Evolutionary conservation across 23 tunicate genomes (phyloP).

Genomic region (Trididemnum nubilum): DNA sequence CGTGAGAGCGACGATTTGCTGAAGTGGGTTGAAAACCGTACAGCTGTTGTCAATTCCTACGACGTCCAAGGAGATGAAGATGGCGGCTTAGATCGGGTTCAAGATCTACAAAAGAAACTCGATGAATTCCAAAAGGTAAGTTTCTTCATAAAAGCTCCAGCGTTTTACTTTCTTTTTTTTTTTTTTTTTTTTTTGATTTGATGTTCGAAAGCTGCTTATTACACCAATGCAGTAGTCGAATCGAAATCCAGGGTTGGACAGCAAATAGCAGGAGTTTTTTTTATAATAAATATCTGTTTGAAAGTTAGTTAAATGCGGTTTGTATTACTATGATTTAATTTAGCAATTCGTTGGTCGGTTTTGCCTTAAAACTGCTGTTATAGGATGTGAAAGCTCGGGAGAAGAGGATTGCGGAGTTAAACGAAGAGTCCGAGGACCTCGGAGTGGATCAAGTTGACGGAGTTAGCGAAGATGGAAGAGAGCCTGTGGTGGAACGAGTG

Average conservation of each 20-base stretch:
- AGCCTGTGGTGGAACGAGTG: background rate
- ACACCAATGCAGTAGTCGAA: too few relatives aligned
- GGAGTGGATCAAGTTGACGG: slow-evolving; percentile 4
- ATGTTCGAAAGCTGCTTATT: too few relatives aligned
- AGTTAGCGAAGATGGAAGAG: background rate
- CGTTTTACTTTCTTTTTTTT: too few relatives aligned
- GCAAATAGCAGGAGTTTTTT: too few relatives aligned
- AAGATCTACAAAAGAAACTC: slow-evolving; percentile 67
- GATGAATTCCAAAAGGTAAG: slow-evolving; percentile 91
- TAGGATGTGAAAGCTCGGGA: slow-evolving; percentile 83
- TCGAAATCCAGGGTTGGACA: too few relatives aligned
- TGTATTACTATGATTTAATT: too few relatives aligned
- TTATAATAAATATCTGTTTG: too few relatives aligned
- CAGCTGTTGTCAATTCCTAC: slow-evolving; percentile 36
- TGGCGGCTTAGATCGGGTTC: slow-evolving; percentile 75
- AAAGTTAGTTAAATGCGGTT: too few relatives aligned
- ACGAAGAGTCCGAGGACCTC: slow-evolving; percentile 48
- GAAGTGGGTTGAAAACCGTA: slow-evolving; percentile 72
- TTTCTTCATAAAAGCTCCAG: too few relatives aligned
- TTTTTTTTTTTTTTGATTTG: too few relatives aligned
- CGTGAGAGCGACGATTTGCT: slow-evolving; percentile 78
- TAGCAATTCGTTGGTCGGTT: too few relatives aligned
- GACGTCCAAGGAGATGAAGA: slow-evolving; percentile 44
- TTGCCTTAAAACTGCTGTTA: background rate
- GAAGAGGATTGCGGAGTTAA: slow-evolving; percentile 68